These are phyloP conservation scores for Pangasius mekongensis DNA, from an alignment of 2,797 vertebrate species.

Conservation along the genomic window DNA sequence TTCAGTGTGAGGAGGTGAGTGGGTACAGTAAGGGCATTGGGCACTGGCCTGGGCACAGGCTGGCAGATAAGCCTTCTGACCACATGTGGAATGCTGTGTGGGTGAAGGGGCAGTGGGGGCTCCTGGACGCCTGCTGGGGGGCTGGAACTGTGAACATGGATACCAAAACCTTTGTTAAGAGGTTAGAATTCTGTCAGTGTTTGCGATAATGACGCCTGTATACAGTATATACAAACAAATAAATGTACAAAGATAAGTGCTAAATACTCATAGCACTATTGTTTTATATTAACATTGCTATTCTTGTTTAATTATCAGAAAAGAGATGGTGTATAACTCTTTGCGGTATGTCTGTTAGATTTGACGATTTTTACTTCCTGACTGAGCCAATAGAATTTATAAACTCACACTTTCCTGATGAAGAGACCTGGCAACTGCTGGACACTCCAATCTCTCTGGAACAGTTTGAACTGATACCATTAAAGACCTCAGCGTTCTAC, in stretches of 20 bases:
- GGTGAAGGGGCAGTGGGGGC: conserved; percentile 77
- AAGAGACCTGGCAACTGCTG: conserved; percentile 81
- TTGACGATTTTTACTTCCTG: conserved; percentile 84
- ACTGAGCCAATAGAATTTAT: conserved; percentile 80
- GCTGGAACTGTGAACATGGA: conserved; percentile 79
- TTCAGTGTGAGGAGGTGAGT: conserved; percentile 74
- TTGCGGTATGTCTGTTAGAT: conserved; percentile 65
- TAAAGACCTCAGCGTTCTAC: conserved; percentile 83
- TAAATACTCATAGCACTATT: neutral
- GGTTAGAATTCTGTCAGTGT: conserved; percentile 64
- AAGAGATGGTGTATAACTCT: neutral
- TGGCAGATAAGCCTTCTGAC: conserved; percentile 76
- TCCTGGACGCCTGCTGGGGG: conserved; percentile 84
- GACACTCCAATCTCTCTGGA: conserved; percentile 65
- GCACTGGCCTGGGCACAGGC: conserved; percentile 67
- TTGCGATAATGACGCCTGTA: neutral
- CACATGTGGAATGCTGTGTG: conserved; percentile 82
- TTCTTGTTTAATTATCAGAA: neutral
- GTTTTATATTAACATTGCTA: neutral
- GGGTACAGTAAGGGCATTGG: conserved; percentile 79
- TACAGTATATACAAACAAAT: neutral
- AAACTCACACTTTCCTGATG: conserved; percentile 80
- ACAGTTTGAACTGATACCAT: conserved; percentile 78
- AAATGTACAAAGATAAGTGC: neutral
- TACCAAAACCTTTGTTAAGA: conserved; percentile 75